Base-by-base conservation (phyloP, 2,113 vertebrate genomes). In the Parus major region DNA sequence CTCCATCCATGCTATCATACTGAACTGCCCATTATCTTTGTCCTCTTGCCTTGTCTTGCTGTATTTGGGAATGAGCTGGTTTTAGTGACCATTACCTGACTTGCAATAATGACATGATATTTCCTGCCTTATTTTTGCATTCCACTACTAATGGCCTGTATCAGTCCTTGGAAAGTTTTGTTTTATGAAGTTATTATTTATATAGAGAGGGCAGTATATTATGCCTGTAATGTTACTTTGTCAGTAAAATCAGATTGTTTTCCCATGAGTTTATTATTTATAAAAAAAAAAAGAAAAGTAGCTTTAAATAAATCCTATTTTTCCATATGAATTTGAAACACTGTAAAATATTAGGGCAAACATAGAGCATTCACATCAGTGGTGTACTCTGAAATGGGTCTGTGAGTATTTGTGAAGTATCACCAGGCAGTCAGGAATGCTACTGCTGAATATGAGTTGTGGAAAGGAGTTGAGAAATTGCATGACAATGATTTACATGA, bases 1-100 rank as follows among this genome's bases (percentile, higher is more conserved):
- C 81, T 94, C 1, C 0, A 86, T 93, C 83, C 81, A 28, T 81
- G 65, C 44, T 71, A 83, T 93, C 90, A 86, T 88, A 71, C n/a
- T 90, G 73, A 60, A 60, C 72, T 94, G 76, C 69, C 90, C 80
- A 95, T 96, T 96, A 89, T 92, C 82, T 95, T 91, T 91, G 72
- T 92, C 66, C 65, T 89, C 71, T 91, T 90, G 64, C 52, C 64
- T 94, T 85, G 68, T 81, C 84, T 89, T 57, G 52, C 25, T 63
- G 14, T 64, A 47, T 94, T 93, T 78, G 47, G 55, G 85, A 92
- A 94, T n/a, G 73, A 71, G 63, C 25, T 60, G 52, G 33, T 82
- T 95, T 85, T 66, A 96, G 78, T 89, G 87, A 89, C 88, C 71
- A 90, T 92, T 91, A 59, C 69, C 69, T 88, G 65, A 69, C 57